Conservation (phyloP, 2,888 invertebrate genomes). For the Hydropsyche betteni region DNA sequence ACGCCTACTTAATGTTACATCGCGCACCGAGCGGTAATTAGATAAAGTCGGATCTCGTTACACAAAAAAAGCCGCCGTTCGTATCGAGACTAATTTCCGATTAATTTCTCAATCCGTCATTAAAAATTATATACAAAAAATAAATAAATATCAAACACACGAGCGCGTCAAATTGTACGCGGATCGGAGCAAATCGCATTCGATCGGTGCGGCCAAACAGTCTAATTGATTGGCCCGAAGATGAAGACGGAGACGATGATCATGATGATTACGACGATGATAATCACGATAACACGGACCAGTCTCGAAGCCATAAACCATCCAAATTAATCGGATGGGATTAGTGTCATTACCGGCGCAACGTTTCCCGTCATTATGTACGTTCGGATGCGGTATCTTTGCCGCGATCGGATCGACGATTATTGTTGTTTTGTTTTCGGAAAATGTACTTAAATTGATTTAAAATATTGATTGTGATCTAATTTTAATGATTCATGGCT, state of each 20-base stretch:
- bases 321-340: constrained; percentile 38
- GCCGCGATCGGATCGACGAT: not conserved
- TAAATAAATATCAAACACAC: not conserved
- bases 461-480: too few species aligned
- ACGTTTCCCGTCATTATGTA: not conserved
- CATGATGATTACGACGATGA: too few species aligned
- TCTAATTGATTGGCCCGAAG: constrained; percentile 12
- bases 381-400: not conserved
- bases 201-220: not conserved
- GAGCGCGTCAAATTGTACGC: not conserved
- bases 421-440: too few species aligned
- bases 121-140: not conserved
- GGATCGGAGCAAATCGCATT: constrained; percentile 11
- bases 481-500: too few species aligned
- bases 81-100: too few species aligned
- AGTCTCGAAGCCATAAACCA: constrained; percentile 23
- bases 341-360: constrained; percentile 37
- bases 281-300: not conserved
- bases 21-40: constrained; percentile 8
- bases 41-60: constrained; percentile 13
- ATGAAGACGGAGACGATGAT: too few species aligned
- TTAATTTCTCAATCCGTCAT: too few species aligned
- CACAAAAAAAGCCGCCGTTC: not conserved
- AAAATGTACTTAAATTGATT: too few species aligned
- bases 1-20: constrained; percentile 5